Evolutionary conservation across 2,888 invertebrate species (phyloP).

Genomic region (Amiota communis): DNA sequence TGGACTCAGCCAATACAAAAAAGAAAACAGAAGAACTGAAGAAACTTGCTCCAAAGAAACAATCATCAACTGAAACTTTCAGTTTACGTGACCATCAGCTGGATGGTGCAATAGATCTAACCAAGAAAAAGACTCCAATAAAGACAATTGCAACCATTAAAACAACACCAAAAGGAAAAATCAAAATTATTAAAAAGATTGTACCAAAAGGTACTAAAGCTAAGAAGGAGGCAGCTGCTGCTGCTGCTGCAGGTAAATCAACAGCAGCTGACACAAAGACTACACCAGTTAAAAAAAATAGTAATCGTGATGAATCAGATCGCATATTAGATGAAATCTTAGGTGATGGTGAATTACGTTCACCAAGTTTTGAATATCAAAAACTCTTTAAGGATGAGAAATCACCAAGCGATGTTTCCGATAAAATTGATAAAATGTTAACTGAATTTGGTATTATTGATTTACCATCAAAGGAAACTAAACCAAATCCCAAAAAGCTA

Average conservation of each 20-base stretch:
- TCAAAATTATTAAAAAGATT: slow-evolving; percentile 68
- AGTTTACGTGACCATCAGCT: slow-evolving; percentile 71
- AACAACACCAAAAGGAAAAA: slow-evolving; percentile 58
- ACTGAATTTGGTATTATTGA: slow-evolving; percentile 69
- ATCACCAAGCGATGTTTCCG: slow-evolving; percentile 72
- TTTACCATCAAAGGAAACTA: slow-evolving; percentile 46
- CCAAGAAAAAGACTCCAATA: slow-evolving; percentile 57
- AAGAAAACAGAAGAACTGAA: slow-evolving; percentile 32
- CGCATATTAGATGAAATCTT: slow-evolving; percentile 70
- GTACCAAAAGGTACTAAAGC: slow-evolving; percentile 67
- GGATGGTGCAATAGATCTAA: slow-evolving; percentile 70
- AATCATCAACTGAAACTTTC: slow-evolving; percentile 56
- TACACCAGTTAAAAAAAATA: slow-evolving; percentile 23
- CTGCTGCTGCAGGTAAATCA: slow-evolving; percentile 30
- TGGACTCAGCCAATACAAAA: background rate
- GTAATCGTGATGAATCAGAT: slow-evolving; percentile 63
- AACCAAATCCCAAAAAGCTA: slow-evolving; percentile 52
- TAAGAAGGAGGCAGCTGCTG: slow-evolving; percentile 51
- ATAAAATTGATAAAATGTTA: slow-evolving; percentile 70
- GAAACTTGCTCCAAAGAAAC: slow-evolving; percentile 54
- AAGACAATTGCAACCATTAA: slow-evolving; percentile 53
- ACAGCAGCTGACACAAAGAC: background rate
- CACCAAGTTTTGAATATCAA: slow-evolving; percentile 71
- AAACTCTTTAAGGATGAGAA: slow-evolving; percentile 70
- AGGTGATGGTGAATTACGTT: slow-evolving; percentile 59